Evolutionary conservation across 1,140 invertebrate genomes (phyloP), one percentile per base, ranked within the genome.

Genomic region (Pachyrhynchus sulphureomaculatus): DNA sequence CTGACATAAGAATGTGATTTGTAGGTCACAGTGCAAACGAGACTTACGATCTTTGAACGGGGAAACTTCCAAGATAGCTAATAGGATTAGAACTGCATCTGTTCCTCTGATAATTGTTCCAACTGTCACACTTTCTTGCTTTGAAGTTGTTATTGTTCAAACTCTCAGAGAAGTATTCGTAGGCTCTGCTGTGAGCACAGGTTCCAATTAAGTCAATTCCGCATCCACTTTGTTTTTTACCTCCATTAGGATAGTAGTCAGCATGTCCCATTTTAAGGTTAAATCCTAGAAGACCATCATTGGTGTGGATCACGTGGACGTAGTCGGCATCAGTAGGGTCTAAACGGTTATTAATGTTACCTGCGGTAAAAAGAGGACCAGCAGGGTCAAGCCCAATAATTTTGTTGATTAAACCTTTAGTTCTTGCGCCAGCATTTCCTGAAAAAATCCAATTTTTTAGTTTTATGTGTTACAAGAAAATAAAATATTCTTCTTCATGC

Each of bases 241-340:
- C n/a, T 23, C 85, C 86, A 69, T 88, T 88, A 6, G 85, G 84
- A 72, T 84, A 88, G 69, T 88, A 90, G 74, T 90, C 88, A 23
- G 82, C 84, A 67, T 87, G 83, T 2, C 85, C 86, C 41, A 86
- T 68, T 0, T 83, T 80, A 2, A 79, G 79, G 34, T 76, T 72
- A 56, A 86, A 83, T 4, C 83, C 86, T 24, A 87, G 77, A 56
- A 81, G 55, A 57, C 81, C 73, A 65, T 75, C 80, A 64, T 85
- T 83, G 0, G 85, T 83, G 68, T 88, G 86, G 39, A 88, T 79
- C 0, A 83, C 78, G 61, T 86, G 82, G 0, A 87, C 85, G 63
- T 83, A 84, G 6, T 70, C 57, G 0, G 82, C 85, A 64, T 88
- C 86, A 32, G 68, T 73, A 68, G 78, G 78, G 67, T 87, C 84